Conservation (phyloP, 2,797 vertebrate species). For the Phalanger gymnotis region DNA sequence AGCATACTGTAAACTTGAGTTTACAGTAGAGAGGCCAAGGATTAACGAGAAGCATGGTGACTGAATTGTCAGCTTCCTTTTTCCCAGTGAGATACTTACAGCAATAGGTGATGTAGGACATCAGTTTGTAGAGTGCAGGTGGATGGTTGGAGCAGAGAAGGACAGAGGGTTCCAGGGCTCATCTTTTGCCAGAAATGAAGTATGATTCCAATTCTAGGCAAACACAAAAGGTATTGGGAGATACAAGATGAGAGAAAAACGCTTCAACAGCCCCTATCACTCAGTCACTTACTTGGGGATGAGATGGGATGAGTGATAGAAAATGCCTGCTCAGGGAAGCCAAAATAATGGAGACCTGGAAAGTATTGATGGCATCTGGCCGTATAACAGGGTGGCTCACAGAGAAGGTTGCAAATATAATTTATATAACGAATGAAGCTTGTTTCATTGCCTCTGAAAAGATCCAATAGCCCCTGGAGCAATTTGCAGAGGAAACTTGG, state of each 20-base stretch:
- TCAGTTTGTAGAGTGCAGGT: background rate
- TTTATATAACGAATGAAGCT: background rate
- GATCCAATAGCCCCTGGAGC: background rate
- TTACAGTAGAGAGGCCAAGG: rapidly evolving
- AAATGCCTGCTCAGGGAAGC: constrained; percentile 14
- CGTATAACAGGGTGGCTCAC: constrained; percentile 2
- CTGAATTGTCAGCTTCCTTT: constrained; percentile 6
- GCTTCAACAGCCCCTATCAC: background rate
- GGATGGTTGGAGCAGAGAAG: background rate
- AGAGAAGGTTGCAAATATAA: background rate
- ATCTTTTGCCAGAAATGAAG: background rate
- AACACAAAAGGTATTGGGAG: background rate
- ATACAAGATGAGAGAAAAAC: constrained; percentile 12
- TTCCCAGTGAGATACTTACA: constrained; percentile 23
- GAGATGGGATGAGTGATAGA: constrained; percentile 21
- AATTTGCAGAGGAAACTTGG: background rate
- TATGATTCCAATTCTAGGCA: background rate
- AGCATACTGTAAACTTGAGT: background rate
- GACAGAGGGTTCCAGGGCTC: background rate
- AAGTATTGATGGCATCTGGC: background rate
- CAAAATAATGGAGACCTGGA: background rate
- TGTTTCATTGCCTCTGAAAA: background rate
- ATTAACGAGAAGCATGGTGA: constrained; percentile 12
- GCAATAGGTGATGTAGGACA: background rate
- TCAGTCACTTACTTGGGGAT: background rate